Percentiles rank a stretch among this genome's conserved stretches.
Evolutionary conservation across 2,888 invertebrate species (phyloP).

Genomic region (Flexamia atlantica): DNA sequence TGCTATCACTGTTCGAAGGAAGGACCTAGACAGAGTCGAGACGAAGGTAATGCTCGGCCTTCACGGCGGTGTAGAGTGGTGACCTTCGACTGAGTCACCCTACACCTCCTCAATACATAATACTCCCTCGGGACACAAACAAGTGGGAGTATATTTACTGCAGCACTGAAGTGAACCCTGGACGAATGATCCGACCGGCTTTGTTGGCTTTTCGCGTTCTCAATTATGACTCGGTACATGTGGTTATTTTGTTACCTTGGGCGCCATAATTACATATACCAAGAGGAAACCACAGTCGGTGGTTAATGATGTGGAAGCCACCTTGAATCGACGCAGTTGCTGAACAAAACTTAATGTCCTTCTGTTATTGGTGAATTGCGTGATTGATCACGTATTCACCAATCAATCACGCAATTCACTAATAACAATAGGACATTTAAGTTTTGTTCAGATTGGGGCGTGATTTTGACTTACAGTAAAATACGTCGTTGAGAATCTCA

Average conservation of each 20-base stretch:
- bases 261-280: slow-evolving; percentile 1
- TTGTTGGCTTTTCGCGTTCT: slow-evolving; percentile 29
- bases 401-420: too few relatives aligned
- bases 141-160: not conserved
- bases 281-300: not conserved
- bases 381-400: too few relatives aligned
- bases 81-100: not conserved
- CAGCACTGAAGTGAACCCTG: not conserved
- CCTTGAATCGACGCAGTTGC: not conserved
- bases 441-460: too few relatives aligned
- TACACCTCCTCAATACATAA: not conserved
- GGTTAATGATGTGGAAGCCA: not conserved
- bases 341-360: not conserved
- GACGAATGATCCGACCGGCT: not conserved
- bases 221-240: not conserved
- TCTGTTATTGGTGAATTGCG: too few relatives aligned
- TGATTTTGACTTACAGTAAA: too few relatives aligned
- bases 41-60: not conserved
- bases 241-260: slow-evolving; percentile 13
- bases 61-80: slow-evolving; percentile 12
- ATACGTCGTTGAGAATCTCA: too few relatives aligned
- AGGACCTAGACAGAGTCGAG: not conserved
- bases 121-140: not conserved
- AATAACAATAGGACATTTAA: too few relatives aligned
- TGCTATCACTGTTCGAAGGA: too few relatives aligned